Conservation (phyloP, 2,113 vertebrate species). For the Cryptomyrus ogoouensis region DNA sequence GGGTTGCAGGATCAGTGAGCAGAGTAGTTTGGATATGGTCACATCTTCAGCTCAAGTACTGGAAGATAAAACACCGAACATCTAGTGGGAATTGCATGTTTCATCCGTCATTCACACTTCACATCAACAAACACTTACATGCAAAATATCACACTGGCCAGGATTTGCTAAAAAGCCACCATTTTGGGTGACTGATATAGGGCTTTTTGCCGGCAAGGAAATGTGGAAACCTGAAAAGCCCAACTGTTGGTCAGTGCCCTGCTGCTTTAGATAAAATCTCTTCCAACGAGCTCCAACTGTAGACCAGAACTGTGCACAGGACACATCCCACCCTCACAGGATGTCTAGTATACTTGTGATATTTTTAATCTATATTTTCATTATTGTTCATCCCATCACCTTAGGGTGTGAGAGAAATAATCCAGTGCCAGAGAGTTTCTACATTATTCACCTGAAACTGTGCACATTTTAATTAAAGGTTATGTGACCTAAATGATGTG, state of each 20-base stretch:
- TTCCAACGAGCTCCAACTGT: neutral
- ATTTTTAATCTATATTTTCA: neutral
- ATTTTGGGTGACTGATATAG: neutral
- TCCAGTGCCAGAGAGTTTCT: neutral
- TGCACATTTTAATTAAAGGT: neutral
- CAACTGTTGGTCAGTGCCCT: neutral
- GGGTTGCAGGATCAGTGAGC: neutral
- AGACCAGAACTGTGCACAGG: neutral
- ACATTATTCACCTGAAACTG: neutral
- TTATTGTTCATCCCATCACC: neutral
- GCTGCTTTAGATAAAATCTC: neutral
- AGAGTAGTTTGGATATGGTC: neutral
- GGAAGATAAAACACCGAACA: neutral
- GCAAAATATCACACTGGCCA: neutral
- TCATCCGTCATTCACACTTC: neutral
- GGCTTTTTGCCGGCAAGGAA: neutral
- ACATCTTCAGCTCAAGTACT: neutral
- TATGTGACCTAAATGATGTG: neutral
- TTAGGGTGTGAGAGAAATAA: neutral
- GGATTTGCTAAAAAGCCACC: neutral
- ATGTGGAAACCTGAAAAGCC: neutral
- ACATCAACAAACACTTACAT: neutral
- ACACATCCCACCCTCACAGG: neutral
- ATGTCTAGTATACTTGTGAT: neutral
- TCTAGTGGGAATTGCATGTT: neutral